Base-by-base conservation (phyloP, 2,797 vertebrate species). In the Petrocephalus sullivani region DNA sequence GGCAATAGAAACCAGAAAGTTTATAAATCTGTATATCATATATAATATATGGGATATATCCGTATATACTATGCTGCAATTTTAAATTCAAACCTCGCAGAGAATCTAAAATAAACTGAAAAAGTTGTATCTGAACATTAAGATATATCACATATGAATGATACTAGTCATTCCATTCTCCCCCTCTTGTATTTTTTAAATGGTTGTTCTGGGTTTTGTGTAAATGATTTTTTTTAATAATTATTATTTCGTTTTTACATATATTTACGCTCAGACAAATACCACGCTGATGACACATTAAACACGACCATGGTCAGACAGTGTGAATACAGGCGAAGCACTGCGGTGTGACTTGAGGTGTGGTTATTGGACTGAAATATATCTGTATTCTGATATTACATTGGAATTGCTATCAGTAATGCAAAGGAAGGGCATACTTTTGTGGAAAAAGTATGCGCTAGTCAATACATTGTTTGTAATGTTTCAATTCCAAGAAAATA, bases 401-500 rank as follows among this genome's bases (percentile, higher is more conserved):
- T 87, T 87, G 87, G 85, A 88, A 78, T 90, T 90, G 64, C 67
- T 87, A 56, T 67, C 56, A 87, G 89, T 83, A 85, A 87, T 87
- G 83, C 60, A 85, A 86, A 89, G 60, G 67, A 67, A 87, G 84
- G 61, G 89, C 53, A 19, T 28, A 82, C 89, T 82, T 89, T 61
- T 86, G 89, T 87, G 23, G 88, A 89, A 88, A 58, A 86, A 58
- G 83, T 88, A 58, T 21, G 58, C 87, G 88, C 90, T 89, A 84
- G 87, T 89, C 57, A 75, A 58, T 46, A 88, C 82, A 10, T 46
- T 61, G 85, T 87, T 87, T 88, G 82, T 85, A 89, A 87, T 89
- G 87, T 89, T 89, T 88, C 61, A 89, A 78, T 89, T 87, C 60
- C 82, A 90, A 90, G 88, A 91, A 86, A 60, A 89, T 90, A 92